Conservation (phyloP, 1,140 invertebrate species). For the Caerostris darwini region DNA sequence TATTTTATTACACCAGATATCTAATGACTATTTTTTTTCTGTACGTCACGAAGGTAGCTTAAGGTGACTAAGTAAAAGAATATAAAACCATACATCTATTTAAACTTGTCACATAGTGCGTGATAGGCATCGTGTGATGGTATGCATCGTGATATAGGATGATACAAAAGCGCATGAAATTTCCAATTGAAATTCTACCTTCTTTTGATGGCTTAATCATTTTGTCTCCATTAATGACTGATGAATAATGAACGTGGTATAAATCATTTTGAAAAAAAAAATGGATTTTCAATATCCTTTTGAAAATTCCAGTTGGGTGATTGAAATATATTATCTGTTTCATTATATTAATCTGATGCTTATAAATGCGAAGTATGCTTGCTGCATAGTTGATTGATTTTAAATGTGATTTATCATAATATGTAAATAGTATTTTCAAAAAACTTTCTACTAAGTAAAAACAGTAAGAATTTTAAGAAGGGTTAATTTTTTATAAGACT, state of each 20-base stretch:
- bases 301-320: neutral
- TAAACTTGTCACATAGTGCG: slow-evolving; percentile 29
- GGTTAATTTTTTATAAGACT: no score
- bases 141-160: neutral
- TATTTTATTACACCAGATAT: slow-evolving; percentile 24
- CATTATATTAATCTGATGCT: no score
- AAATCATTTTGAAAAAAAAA: neutral
- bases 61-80: neutral
- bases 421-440: no score
- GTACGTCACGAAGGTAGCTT: neutral
- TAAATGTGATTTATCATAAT: no score
- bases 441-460: no score
- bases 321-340: no score
- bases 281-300: neutral
- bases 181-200: slow-evolving; percentile 26
- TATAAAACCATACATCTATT: neutral
- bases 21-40: slow-evolving; percentile 24
- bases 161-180: neutral
- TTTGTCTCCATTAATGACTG: neutral
- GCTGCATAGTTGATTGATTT: no score
- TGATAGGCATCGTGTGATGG: neutral
- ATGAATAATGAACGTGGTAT: slow-evolving; percentile 8
- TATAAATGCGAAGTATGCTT: no score
- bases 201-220: slow-evolving; percentile 3
- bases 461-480: no score